A percentile compares a stretch with the other conserved stretches of the same genome.
These are phyloP conservation scores for Caenorhabditis uteleia DNA, from an alignment of 2,888 invertebrate species.

Conservation along the genomic window DNA sequence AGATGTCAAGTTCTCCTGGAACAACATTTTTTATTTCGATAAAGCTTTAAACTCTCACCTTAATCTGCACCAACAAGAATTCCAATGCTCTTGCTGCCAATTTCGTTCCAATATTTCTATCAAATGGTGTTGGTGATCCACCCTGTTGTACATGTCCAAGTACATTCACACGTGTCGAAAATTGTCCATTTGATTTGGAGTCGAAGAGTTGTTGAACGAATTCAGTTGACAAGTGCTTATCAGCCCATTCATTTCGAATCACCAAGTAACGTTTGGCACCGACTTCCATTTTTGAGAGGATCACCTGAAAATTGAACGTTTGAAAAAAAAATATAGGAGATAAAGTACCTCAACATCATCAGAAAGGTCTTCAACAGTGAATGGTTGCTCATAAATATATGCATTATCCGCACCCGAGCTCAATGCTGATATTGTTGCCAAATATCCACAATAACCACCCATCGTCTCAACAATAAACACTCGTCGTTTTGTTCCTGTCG, in stretches of 20 bases:
- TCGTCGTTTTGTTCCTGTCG: constrained; percentile 91
- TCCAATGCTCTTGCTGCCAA: constrained; percentile 93
- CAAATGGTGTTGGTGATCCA: constrained; percentile 95
- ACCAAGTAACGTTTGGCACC: constrained; percentile 70
- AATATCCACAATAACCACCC: constrained; percentile 98
- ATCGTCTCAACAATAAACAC: constrained; percentile 78
- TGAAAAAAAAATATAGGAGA: not conserved
- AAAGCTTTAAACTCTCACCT: constrained; percentile 12
- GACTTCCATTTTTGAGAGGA: constrained; percentile 67
- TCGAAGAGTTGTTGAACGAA: constrained; percentile 93
- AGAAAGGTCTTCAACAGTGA: constrained; percentile 67
- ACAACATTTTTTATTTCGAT: not conserved
- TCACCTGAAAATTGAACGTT: constrained; percentile 56
- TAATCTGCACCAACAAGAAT: constrained; percentile 78
- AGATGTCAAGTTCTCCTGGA: constrained; percentile 39
- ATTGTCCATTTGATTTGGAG: constrained; percentile 85
- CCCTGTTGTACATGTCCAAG: constrained; percentile 97
- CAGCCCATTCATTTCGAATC: constrained; percentile 87
- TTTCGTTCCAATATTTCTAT: constrained; percentile 97
- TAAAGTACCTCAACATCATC: constrained; percentile 54
- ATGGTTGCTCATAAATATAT: constrained; percentile 85
- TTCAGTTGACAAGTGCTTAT: constrained; percentile 92
- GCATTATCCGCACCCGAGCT: constrained; percentile 99
- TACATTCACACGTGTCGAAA: constrained; percentile 94
- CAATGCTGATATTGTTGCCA: constrained; percentile 92